These are phyloP conservation scores for Paraplagusia blochii DNA, from an alignment of 2,113 vertebrate species.

Conservation along the genomic window DNA sequence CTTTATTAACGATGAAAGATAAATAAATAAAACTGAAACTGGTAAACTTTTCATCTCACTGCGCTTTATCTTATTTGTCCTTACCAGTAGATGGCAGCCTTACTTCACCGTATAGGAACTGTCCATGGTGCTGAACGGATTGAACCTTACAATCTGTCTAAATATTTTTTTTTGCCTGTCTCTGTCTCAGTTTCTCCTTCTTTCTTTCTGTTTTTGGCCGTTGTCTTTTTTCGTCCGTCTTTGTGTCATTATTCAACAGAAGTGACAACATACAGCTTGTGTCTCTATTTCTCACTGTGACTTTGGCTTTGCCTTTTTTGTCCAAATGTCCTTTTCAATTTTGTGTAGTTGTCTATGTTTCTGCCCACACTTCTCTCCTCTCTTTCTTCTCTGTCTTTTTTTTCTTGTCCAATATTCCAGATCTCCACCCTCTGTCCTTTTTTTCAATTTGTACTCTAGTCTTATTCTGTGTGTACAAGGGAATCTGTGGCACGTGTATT, in stretches of 20 bases:
- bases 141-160: not conserved
- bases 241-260: no score
- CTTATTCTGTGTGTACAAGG: not conserved
- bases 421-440: not conserved
- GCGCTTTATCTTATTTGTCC: conserved; percentile 8
- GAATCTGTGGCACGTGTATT: not conserved
- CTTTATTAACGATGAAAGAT: no score
- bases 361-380: not conserved
- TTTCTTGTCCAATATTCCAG: no score
- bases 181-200: not conserved
- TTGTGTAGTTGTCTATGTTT: no score
- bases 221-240: no score
- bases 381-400: not conserved
- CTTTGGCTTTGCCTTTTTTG: no score
- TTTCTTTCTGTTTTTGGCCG: no score
- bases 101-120: conserved; percentile 38
- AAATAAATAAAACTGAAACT: no score
- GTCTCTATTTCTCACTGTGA: no score
- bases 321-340: no score
- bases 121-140: conserved; percentile 43
- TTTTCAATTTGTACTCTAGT: no score
- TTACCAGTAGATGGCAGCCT: conserved; percentile 66
- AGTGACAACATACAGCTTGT: no score
- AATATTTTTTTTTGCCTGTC: not conserved
- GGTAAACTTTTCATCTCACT: not conserved